Evolutionary conservation across 2,888 invertebrate genomes (phyloP), one percentile per base, ranked within the genome.

Genomic region (Amorpha juglandis): DNA sequence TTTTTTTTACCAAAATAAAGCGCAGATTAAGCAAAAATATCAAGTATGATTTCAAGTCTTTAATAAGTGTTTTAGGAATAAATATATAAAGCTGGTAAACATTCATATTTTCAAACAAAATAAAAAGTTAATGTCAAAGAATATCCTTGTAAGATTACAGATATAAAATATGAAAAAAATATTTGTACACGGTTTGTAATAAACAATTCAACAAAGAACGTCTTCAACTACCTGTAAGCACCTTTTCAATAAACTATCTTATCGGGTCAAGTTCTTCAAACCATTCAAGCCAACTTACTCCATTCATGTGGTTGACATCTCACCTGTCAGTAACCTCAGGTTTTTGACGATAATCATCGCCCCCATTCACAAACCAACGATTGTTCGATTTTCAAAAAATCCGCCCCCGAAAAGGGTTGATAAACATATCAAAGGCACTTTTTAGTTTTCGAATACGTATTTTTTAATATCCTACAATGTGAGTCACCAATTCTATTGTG

Each of bases 271-370:
- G 86, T 90, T 83, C 77, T 73, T 79, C 72, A 72, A 76, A 79
- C 81, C 74, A 84, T 81, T 80, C 76, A 79, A 75, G 66, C 67
- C 67, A 68, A 78, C 75, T 81, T 80, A 78, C 79, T 78, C 80
- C 81, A 86, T 67, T 65, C 87, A 89, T 74, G 75, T 71, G 81
- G 84, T 83, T 91, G 92, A 92, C 92, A 90, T 91, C 85, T 91
- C 88, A 92, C 92, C 92, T 92, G 93, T 90, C 92, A 88, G 81
- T 90, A 90, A 92, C 90, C 91, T 87, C 87, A 77, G 78, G 78
- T 79, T 84, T 83, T 85, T 83, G 79, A 86, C 81, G 89, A 91
- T 90, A 87, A 88, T 82, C 85, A 91, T 91, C 89, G 82, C 80
- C 78, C 77, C 87, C 88, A 91, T 91, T 91, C 88, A 89, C 76